phyloP scores from a whole-genome alignment of 35 echinoderm and acorn worm genomes.

The Stichopus chloronotus region DNA sequence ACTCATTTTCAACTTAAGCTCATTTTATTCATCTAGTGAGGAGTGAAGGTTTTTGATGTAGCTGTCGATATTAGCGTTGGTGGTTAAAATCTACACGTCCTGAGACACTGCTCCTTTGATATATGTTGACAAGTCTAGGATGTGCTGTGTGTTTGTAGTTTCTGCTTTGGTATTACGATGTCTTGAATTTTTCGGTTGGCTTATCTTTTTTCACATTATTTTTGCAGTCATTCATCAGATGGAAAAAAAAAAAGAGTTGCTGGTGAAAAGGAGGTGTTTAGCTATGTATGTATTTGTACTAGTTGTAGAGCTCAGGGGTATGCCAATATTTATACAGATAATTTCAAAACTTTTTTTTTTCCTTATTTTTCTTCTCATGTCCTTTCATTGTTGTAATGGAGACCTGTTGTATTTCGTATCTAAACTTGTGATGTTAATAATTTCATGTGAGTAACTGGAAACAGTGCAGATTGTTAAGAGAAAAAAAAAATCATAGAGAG shows the following conservation, averaged over 20 bases:
- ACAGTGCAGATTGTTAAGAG: constrained; percentile 57
- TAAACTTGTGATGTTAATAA: constrained; percentile 49
- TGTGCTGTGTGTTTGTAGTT: too few relatives aligned
- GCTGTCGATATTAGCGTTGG: too few relatives aligned
- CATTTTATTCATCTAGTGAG: too few relatives aligned
- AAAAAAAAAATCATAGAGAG: constrained; percentile 49
- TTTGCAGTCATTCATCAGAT: not conserved
- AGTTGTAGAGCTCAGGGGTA: constrained; percentile 53
- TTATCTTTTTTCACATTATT: not conserved
- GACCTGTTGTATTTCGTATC: constrained; percentile 26
- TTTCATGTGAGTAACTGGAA: constrained; percentile 52
- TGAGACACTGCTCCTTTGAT: too few relatives aligned
- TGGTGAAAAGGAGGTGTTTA: not conserved
- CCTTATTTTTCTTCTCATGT: not conserved
- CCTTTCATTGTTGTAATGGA: constrained; percentile 42
- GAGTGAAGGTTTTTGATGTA: too few relatives aligned
- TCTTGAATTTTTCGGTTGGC: too few relatives aligned
- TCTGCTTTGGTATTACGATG: too few relatives aligned
- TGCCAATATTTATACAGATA: constrained; percentile 48
- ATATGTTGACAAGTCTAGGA: too few relatives aligned
- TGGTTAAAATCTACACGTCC: too few relatives aligned
- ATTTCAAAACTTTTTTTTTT: constrained; percentile 18
- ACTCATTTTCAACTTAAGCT: too few relatives aligned
- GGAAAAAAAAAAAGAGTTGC: not conserved
- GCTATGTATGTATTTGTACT: constrained; percentile 37